phyloP scores from a whole-genome alignment of 2,113 vertebrate species.

The Blennius ocellaris region DNA sequence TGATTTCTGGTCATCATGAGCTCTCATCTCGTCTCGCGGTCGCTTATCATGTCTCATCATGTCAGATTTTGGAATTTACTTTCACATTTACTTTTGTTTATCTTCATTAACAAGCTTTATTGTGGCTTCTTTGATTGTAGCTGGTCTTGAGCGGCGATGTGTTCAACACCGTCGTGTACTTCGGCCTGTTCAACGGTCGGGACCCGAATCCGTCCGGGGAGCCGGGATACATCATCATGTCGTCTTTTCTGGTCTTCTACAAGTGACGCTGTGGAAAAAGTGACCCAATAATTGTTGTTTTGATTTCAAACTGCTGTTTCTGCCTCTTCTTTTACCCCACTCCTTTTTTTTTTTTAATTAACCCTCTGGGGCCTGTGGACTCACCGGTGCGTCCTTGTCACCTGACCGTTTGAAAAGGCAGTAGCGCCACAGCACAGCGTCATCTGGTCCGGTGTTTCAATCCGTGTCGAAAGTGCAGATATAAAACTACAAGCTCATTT shows the following conservation, averaged over 20 bases:
- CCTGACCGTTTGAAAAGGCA: no score
- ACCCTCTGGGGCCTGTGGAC: no score
- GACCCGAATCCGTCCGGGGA: slow-evolving; percentile 78
- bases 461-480: no score
- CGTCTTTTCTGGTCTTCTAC: slow-evolving; percentile 84
- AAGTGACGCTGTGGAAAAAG: slow-evolving; percentile 57
- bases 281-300: neutral
- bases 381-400: no score
- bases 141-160: slow-evolving; percentile 62
- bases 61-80: neutral
- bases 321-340: slow-evolving; percentile 29
- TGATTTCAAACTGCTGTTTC: no score
- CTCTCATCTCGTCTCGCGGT: neutral
- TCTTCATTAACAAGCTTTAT: neutral
- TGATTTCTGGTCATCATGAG: neutral
- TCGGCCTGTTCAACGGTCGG: slow-evolving; percentile 76
- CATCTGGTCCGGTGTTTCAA: no score
- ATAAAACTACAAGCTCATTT: no score
- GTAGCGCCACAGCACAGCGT: no score
- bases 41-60: neutral
- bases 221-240: slow-evolving; percentile 85
- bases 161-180: slow-evolving; percentile 81
- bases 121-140: slow-evolving; percentile 50
- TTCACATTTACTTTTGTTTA: no score
- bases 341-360: neutral